Percentiles rank a stretch among this genome's conserved stretches.
phyloP scores from a whole-genome alignment of 2,113 vertebrate species.

The Ameiurus melas region DNA sequence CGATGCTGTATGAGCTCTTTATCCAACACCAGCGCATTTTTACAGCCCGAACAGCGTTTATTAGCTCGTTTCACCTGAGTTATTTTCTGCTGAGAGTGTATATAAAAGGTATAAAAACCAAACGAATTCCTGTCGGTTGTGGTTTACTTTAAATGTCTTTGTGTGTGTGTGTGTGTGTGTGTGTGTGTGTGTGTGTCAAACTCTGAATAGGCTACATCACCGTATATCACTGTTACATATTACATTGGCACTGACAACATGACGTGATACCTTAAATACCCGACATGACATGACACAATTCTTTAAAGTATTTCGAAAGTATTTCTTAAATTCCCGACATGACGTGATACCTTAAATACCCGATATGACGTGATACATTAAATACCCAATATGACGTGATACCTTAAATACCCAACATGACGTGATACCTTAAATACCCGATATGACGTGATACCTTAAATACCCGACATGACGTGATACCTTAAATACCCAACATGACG shows the following conservation, averaged over 20 bases:
- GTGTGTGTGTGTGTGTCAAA: background rate
- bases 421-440: background rate
- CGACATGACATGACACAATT: background rate
- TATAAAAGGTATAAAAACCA: background rate
- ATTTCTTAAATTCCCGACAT: background rate
- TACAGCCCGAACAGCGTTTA: background rate
- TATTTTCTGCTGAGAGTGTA: background rate
- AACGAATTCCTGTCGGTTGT: background rate
- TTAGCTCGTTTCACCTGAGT: background rate
- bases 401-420: background rate
- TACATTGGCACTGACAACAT: too few relatives aligned
- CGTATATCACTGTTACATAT: background rate
- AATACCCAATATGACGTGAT: background rate
- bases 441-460: background rate
- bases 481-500: background rate
- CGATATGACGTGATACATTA: background rate
- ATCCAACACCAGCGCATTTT: background rate
- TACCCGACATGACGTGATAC: background rate
- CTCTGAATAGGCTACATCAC: background rate
- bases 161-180: too few relatives aligned
- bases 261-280: background rate
- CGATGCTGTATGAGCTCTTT: slow-evolving; percentile 16
- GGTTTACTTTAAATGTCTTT: background rate
- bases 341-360: background rate
- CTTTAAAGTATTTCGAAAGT: too few relatives aligned